Evolutionary conservation across 1,140 invertebrate species (phyloP).

Genomic region (Dolichoris vasculosae): DNA sequence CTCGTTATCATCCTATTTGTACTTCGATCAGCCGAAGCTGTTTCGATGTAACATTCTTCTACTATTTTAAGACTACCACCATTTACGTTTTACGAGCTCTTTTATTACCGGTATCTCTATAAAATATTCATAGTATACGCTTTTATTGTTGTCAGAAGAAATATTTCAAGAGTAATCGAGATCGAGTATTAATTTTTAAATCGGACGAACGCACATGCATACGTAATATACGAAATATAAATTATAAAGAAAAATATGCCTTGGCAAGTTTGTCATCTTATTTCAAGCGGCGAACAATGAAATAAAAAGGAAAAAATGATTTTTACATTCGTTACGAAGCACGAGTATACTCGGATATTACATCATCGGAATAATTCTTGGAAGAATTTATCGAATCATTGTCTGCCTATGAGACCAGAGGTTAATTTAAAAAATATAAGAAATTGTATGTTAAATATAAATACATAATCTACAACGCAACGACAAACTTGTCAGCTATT

Average conservation of each 20-base stretch:
- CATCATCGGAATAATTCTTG: background rate
- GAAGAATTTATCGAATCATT: slow-evolving; percentile 8
- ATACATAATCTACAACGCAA: background rate
- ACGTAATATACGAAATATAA: too few species aligned
- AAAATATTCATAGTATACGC: background rate
- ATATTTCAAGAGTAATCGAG: background rate
- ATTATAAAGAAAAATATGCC: too few species aligned
- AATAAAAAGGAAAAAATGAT: too few species aligned
- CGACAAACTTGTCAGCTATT: background rate
- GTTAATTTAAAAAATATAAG: background rate
- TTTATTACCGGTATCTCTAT: background rate
- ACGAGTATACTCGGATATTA: background rate
- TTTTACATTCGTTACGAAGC: background rate
- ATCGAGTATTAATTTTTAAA: too few species aligned
- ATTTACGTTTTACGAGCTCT: background rate
- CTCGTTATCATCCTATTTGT: background rate
- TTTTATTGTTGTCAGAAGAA: background rate
- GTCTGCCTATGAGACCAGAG: background rate
- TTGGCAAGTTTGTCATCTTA: too few species aligned
- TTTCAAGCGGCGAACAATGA: too few species aligned
- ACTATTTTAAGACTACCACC: background rate
- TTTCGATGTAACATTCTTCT: background rate
- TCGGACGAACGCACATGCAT: too few species aligned
- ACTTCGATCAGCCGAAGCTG: background rate
- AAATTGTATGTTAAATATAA: background rate